Conservation (phyloP, 2,888 invertebrate species). For the Embidobia sp. region DNA sequence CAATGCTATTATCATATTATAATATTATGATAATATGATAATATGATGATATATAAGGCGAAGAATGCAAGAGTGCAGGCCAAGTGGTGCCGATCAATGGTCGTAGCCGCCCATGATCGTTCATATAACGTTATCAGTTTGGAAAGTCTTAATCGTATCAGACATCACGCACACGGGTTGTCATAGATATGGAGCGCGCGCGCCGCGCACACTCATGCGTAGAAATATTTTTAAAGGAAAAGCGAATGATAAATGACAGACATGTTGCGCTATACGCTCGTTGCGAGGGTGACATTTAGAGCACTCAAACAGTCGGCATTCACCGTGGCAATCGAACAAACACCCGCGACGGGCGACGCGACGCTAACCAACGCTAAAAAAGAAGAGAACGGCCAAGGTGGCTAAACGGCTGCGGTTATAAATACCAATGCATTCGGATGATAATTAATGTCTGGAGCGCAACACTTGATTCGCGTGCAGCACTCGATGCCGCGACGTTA, state of each 20-base stretch:
- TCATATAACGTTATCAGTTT: conserved; percentile 56
- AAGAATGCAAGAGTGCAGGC: conserved; percentile 56
- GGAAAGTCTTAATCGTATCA: conserved; percentile 64
- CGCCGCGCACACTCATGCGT: conserved; percentile 56
- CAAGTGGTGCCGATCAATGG: conserved; percentile 53
- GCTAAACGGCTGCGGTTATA: conserved; percentile 62
- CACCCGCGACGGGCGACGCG: no score
- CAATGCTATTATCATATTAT: conserved; percentile 58
- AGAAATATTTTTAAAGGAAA: conserved; percentile 64
- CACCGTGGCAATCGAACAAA: conserved; percentile 63
- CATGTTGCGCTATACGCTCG: conserved; percentile 62
- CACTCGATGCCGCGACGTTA: conserved; percentile 52
- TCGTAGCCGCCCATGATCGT: conserved; percentile 59
- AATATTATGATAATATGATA: no score
- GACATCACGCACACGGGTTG: conserved; percentile 54
- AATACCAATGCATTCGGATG: conserved; percentile 64
- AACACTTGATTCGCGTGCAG: conserved; percentile 27
- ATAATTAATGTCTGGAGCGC: conserved; percentile 65
- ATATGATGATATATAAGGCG: conserved; percentile 51
- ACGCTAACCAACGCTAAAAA: no score
- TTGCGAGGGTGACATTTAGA: conserved; percentile 72
- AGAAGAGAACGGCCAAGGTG: conserved; percentile 57
- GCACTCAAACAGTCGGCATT: conserved; percentile 70
- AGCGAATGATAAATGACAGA: conserved; percentile 62
- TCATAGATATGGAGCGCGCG: conserved; percentile 49